Conservation (phyloP, 2,113 vertebrate genomes). For the Thomomys bottae region DNA sequence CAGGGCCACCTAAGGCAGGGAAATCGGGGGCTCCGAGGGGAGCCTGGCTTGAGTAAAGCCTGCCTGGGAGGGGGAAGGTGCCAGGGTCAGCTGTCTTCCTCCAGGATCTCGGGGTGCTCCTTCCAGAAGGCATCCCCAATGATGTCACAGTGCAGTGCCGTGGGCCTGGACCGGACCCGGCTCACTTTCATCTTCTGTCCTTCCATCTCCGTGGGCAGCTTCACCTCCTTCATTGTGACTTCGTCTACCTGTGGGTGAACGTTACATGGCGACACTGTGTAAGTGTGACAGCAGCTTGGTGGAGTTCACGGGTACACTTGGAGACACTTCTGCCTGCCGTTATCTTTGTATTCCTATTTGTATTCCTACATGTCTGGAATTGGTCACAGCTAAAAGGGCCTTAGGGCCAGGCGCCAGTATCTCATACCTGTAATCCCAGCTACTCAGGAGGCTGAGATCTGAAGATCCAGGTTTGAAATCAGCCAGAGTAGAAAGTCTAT, state of each 20-base stretch:
- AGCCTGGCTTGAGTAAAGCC: neutral
- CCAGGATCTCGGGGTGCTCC: slow-evolving; percentile 91
- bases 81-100: slow-evolving; percentile 85
- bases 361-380: neutral
- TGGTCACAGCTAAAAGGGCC: slow-evolving; percentile 37
- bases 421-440: no score
- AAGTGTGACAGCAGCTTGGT: neutral
- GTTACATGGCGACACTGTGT: neutral
- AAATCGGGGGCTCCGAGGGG: neutral
- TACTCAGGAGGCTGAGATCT: no score
- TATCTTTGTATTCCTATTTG: neutral
- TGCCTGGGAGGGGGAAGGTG: neutral
- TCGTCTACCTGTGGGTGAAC: slow-evolving; percentile 88
- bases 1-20: neutral
- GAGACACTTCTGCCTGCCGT: neutral
- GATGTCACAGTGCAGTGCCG: slow-evolving; percentile 90
- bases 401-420: neutral
- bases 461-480: no score
- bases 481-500: no score
- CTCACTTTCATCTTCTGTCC: slow-evolving; percentile 89
- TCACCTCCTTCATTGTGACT: slow-evolving; percentile 87
- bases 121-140: slow-evolving; percentile 97
- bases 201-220: slow-evolving; percentile 85
- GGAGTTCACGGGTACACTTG: slow-evolving; percentile 1
- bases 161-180: slow-evolving; percentile 85